Evolutionary conservation across 2,888 invertebrate species (phyloP).

Genomic region (Hipparchia sbordonii): DNA sequence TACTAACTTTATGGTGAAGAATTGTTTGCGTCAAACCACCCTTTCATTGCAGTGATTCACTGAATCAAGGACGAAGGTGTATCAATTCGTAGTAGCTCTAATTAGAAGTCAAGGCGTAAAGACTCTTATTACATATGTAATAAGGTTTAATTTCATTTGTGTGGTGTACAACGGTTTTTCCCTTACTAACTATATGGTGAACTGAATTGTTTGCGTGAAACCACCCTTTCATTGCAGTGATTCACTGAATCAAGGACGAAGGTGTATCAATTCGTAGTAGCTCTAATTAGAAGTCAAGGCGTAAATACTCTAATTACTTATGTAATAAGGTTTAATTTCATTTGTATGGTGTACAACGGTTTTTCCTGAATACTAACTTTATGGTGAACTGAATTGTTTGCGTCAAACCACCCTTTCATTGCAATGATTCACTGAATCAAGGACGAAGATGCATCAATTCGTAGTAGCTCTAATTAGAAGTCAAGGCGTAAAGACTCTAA

Average conservation of each 20-base stretch:
- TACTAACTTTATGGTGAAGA: slow-evolving; percentile 58
- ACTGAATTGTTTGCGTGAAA: slow-evolving; percentile 64
- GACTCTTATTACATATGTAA: neutral
- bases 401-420: slow-evolving; percentile 64
- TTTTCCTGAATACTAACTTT: slow-evolving; percentile 70
- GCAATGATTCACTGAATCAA: slow-evolving; percentile 45
- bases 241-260: slow-evolving; percentile 40
- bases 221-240: slow-evolving; percentile 58
- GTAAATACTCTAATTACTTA: too few species aligned
- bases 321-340: slow-evolving; percentile 46
- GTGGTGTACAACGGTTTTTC: slow-evolving; percentile 57
- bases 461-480: neutral
- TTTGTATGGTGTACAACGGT: slow-evolving; percentile 48
- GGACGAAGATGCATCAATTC: slow-evolving; percentile 30
- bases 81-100: neutral
- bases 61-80: slow-evolving; percentile 36
- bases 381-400: slow-evolving; percentile 65
- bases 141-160: slow-evolving; percentile 46
- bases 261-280: slow-evolving; percentile 18
- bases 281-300: neutral
- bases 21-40: slow-evolving; percentile 65
- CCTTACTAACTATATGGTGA: slow-evolving; percentile 59
- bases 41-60: slow-evolving; percentile 50
- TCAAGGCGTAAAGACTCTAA: too few species aligned
- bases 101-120: too few species aligned